Evolutionary conservation across 2,113 vertebrate species (phyloP).

Genomic region (Cheirogaleus medius): DNA sequence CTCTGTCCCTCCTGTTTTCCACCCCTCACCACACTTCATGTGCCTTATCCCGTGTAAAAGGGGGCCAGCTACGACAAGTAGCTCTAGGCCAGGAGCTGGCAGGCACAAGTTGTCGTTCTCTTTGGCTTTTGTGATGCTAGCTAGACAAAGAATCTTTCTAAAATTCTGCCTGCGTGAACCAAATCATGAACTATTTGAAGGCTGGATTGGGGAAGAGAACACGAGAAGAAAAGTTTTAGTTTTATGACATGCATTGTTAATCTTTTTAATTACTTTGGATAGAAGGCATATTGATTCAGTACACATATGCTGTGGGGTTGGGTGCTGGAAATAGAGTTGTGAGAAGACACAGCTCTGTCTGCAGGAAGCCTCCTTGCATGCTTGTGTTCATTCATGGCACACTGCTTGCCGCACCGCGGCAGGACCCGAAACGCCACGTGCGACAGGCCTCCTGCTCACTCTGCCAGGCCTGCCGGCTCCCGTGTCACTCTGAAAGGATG

Average conservation of each 20-base stretch:
- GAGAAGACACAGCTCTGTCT: not conserved
- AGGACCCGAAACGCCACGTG: no score
- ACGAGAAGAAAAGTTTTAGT: not conserved
- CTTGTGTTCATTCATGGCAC: not conserved
- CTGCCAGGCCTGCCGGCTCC: not conserved
- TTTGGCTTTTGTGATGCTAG: not conserved
- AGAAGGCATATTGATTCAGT: not conserved
- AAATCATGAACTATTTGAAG: not conserved
- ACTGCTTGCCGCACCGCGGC: not conserved
- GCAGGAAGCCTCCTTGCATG: not conserved
- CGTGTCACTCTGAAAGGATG: not conserved
- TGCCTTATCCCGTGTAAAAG: not conserved
- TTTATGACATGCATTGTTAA: rapidly evolving
- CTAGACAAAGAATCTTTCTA: not conserved
- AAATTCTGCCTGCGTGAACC: not conserved
- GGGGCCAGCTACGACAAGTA: not conserved
- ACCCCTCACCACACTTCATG: not conserved
- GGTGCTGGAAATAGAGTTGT: not conserved
- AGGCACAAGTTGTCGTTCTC: not conserved
- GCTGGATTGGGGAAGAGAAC: not conserved
- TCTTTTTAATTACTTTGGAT: not conserved
- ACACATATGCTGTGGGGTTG: not conserved
- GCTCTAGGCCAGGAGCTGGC: not conserved
- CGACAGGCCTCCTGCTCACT: not conserved
- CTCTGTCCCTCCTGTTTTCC: not conserved